Evolutionary conservation across 2,888 invertebrate species (phyloP).

Genomic region (Cephalotes varians): DNA sequence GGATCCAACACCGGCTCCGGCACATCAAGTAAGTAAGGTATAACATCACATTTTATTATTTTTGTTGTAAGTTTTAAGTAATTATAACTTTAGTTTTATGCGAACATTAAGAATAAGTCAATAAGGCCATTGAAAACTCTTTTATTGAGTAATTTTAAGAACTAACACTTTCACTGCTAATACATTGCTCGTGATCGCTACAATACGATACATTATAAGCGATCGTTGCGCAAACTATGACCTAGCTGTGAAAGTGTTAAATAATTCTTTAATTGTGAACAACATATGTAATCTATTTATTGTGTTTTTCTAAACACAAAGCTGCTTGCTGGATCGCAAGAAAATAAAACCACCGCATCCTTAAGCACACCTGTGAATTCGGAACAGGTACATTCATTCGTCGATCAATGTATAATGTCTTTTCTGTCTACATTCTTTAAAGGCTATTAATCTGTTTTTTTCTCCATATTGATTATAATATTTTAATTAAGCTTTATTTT

Average conservation of each 20-base stretch:
- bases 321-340: conserved; percentile 85
- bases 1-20: conserved; percentile 84
- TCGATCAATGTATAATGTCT: conserved; percentile 69
- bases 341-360: conserved; percentile 85
- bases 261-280: conserved; percentile 49
- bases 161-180: conserved; percentile 48
- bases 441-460: conserved; percentile 40
- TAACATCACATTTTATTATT: conserved; percentile 47
- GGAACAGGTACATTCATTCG: conserved; percentile 85
- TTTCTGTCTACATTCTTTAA: conserved; percentile 43
- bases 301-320: conserved; percentile 79
- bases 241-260: conserved; percentile 45
- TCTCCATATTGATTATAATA: background rate
- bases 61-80: conserved; percentile 13
- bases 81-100: conserved; percentile 3
- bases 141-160: conserved; percentile 11
- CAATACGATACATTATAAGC: background rate
- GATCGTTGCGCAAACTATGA: background rate
- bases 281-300: conserved; percentile 70
- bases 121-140: background rate
- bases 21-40: conserved; percentile 83
- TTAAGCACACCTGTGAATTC: conserved; percentile 85
- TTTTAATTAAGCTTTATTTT: conserved; percentile 33
- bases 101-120: background rate
- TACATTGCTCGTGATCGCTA: background rate